Base-by-base conservation (phyloP, 2,797 vertebrate genomes). In the Novumbra hubbsi region DNA sequence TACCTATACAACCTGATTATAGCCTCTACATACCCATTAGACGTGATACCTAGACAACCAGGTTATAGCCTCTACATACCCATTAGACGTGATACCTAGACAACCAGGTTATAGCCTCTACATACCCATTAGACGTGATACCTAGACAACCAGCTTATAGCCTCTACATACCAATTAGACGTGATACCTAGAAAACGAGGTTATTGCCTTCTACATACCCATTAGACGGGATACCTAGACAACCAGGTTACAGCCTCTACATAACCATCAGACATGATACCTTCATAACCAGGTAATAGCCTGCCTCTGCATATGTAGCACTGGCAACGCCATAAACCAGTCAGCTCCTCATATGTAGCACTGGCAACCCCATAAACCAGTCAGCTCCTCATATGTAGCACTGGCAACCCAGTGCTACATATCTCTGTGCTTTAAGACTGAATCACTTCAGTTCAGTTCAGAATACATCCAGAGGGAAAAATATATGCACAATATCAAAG, bases 1-100 rank as follows among this genome's bases (percentile, higher is more conserved):
- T 45, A 8, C 41, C 41, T 45, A 45, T 8, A 45, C 11, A 45
- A 45, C 34, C 34, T 3, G 34, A 8, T 38, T 3, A 38, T 38
- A 38, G 8, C 34, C 34, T 38, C 34, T 38, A 38, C 34, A 38
- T 38, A 38, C 99, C 83, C 98, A 98, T 87, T 94, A 95, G 72
- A 95, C 95, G 0, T 99, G 98, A 97, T 95, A 98, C 27, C 94
- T 99, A 7, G 96, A 98, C 14, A 95, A 95, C 87, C 96, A 98
- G 96, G 98, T 99, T 90, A 28, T 16, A 21, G 8, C 34, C 34
- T 38, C 34, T 38, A 38, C 34, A 38, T 38, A 38, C 3, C 34
- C 34, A 38, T 8, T 8, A 95, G 72, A 95, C 95, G 0, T 99
- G 98, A 97, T 95, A 98, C 28, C 94, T 99, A 8, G 96, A 98